Base-by-base conservation (phyloP, 2,797 vertebrate genomes). In the Liparis tanakae region DNA sequence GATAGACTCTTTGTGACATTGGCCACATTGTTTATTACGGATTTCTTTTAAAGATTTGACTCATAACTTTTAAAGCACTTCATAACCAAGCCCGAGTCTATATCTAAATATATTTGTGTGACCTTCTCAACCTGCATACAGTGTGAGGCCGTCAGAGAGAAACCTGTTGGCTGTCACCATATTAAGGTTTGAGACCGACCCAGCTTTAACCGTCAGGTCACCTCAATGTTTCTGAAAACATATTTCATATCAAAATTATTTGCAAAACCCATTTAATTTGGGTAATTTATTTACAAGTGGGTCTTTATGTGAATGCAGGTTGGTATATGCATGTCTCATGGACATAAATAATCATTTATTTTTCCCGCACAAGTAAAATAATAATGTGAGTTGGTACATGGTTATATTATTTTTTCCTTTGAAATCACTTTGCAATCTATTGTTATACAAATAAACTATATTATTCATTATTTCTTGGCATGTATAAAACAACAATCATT, bases 401-500 rank as follows among this genome's bases (percentile, higher is more conserved):
- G 13, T 20, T 39, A 39, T 18, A 17, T 46, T 53, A 1, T 44
- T 62, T 20, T 25, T 46, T 12, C 10, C 14, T 48, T 56, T 9
- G 6, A 36, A 56, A 20, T 2, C 18, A 67, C 9, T n/a, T 51
- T 41, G 2, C 15, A 50, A 53, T 58, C 10, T 44, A 2, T 43
- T 25, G 5, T 30, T 30, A 22, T 9, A 61, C 12, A 57, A 67
- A 70, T 48, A 39, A 14, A 46, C 10, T 12, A 51, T 39, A 36
- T 41, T 20, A 54, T 30, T n/a, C 34, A 7, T 25, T 7, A 34
- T 25, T 60, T 20, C 17, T 33, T 15, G 9, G 12, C 6, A 54
- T 75, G 53, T 51, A 25, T 13, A 61, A 33, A n/a, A 74, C 51
- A 70, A 44, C 2, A 73, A 68, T 14, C 56, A 8, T 12, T 69